Base-by-base conservation (phyloP, 2,113 vertebrate species). In the Nematolebias whitei region DNA sequence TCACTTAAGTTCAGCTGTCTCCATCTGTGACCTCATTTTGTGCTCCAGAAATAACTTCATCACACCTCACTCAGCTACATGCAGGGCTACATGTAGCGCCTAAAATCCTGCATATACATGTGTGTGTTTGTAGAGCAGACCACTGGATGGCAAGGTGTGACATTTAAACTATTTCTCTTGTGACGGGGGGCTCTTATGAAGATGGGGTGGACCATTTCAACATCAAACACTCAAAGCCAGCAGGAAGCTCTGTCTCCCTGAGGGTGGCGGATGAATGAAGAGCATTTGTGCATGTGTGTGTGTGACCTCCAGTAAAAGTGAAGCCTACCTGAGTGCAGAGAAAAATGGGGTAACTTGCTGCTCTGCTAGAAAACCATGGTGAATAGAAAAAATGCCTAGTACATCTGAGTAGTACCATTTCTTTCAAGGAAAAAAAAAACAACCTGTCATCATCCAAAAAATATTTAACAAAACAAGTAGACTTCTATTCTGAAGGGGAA, bases 11-110 rank as follows among this genome's bases (percentile, higher is more conserved):
- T 80, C 61, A 69, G 67, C 81, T 12, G 41, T 75, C 75, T 85
- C 74, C 68, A 72, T 79, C 75, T 79, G 79, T 82, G 87, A 89
- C 89, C 89, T 87, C 68, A 80, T 86, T 90, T 83, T 20, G 4
- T 68, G 54, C 64, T 78, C 78, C 82, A 80, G 62, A 89, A 88
- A 90, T 87, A 87, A 74, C 86, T 78, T 19, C 22, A 52, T 60
- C 71, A 55, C 57, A 64, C 44, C 78, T 76, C 70, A 48, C 38
- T 24, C 60, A 57, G 65, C 39, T 67, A 74, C 71, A 74, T 70
- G 71, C 63, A 26, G 66, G 58, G 53, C 40, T 75, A 75, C 73
- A 81, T 63, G 78, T 29, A 45, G 66, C 58, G 53, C 20, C 54
- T 15, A 29, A 53, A 40, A 51, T 47, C 54, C 16, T 4, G 48